A percentile compares a stretch with the other conserved stretches of the same genome.
Evolutionary conservation across 92 coral and sea anemone species (phyloP).

Genomic region (Epizoanthus fatuus): DNA sequence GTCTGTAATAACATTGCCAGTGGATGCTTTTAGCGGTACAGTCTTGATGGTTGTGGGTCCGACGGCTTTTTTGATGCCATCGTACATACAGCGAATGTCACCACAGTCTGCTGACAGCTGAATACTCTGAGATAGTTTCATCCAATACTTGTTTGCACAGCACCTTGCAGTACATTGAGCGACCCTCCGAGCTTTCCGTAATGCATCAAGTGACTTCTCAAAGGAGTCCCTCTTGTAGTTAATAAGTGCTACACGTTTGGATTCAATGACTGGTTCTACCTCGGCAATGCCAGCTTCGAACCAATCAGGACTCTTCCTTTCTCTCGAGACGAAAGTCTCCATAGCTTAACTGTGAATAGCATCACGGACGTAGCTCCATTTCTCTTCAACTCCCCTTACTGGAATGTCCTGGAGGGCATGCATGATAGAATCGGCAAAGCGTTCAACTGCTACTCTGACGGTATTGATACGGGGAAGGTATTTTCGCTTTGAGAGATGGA

Average conservation of each 20-base stretch:
- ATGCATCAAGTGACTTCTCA: slow-evolving; percentile 22
- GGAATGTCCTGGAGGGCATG: too few relatives aligned
- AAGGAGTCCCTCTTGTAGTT: slow-evolving; percentile 16
- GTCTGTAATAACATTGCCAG: slow-evolving; percentile 10
- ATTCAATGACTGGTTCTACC: background rate
- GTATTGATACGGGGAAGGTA: too few relatives aligned
- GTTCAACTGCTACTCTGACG: too few relatives aligned
- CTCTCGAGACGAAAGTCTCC: background rate
- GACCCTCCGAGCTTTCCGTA: slow-evolving; percentile 18
- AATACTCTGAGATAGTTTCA: slow-evolving; percentile 30
- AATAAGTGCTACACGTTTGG: background rate
- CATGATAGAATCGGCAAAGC: too few relatives aligned
- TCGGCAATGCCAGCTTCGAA: slow-evolving; percentile 9
- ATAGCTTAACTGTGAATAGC: background rate
- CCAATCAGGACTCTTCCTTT: slow-evolving; percentile 5
- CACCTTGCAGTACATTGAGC: slow-evolving; percentile 16
- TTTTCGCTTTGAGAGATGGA: too few relatives aligned
- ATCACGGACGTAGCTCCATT: background rate
- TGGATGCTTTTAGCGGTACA: slow-evolving; percentile 14
- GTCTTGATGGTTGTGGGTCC: slow-evolving; percentile 13
- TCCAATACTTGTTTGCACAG: slow-evolving; percentile 40
- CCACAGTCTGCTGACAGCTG: slow-evolving; percentile 48
- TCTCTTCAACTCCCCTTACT: too few relatives aligned
- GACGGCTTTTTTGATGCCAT: slow-evolving; percentile 35
- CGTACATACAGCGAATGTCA: slow-evolving; percentile 40